These are phyloP conservation scores for Mellilla xanthometata DNA, from an alignment of 2,888 invertebrate species.

Conservation along the genomic window DNA sequence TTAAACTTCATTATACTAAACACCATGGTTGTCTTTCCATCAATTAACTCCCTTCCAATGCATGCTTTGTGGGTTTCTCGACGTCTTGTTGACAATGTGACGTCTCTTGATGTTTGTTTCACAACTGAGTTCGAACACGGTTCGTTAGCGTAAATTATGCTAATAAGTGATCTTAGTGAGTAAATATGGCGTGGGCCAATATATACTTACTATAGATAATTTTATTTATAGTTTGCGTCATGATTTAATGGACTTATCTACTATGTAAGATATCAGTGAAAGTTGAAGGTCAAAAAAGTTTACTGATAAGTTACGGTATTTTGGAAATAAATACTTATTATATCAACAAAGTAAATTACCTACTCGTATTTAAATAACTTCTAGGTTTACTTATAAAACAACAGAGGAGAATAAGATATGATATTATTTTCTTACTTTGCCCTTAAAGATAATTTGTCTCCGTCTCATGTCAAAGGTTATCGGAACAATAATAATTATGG, in stretches of 20 bases:
- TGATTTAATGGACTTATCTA: background rate
- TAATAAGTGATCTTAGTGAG: constrained; percentile 12
- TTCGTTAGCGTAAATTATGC: constrained; percentile 17
- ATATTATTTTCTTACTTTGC: no score
- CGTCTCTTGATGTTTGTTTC: constrained; percentile 25
- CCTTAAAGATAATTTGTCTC: no score
- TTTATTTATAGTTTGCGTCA: background rate
- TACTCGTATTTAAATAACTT: no score
- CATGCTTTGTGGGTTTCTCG: constrained; percentile 26
- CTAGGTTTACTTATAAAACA: no score
- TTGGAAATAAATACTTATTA: no score
- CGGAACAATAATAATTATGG: no score
- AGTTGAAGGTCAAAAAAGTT: background rate
- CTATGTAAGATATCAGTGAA: background rate
- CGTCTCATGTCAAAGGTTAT: no score
- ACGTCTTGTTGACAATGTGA: constrained; percentile 18
- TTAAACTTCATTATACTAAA: constrained; percentile 26
- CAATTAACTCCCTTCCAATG: constrained; percentile 24
- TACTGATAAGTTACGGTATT: no score
- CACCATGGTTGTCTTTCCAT: constrained; percentile 22
- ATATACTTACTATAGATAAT: background rate
- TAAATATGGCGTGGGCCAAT: constrained; percentile 12
- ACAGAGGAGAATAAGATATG: no score
- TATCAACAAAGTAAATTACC: no score
- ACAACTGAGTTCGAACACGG: constrained; percentile 16